A percentile compares a stretch with the other conserved stretches of the same genome.
phyloP scores from a whole-genome alignment of 1,140 invertebrate genomes.

The Drosophila sp. region DNA sequence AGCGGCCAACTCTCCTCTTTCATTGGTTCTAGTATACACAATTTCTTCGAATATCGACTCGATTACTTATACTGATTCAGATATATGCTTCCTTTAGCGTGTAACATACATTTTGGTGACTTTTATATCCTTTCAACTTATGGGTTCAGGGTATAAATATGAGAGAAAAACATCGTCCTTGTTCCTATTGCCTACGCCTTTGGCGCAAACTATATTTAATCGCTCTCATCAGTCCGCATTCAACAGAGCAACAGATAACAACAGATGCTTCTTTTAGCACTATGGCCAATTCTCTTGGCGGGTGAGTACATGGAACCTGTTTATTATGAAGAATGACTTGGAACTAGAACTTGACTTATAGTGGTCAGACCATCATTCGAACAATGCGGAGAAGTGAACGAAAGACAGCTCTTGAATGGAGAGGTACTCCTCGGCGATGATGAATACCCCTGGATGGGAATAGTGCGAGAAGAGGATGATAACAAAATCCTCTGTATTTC shows the following conservation, averaged over 20 bases:
- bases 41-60: too few relatives aligned
- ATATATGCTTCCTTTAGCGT: too few relatives aligned
- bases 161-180: too few relatives aligned
- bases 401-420: slow-evolving; percentile 19
- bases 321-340: background rate
- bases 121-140: too few relatives aligned
- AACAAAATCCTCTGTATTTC: slow-evolving; percentile 1
- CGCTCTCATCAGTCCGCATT: too few relatives aligned
- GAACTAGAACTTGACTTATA: background rate
- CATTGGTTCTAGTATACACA: too few relatives aligned
- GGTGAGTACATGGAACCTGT: slow-evolving; percentile 12
- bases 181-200: too few relatives aligned
- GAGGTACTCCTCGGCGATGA: slow-evolving; percentile 1
- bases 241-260: background rate
- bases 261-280: background rate
- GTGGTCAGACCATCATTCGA: background rate
- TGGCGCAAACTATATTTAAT: background rate
- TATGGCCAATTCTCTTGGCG: slow-evolving; percentile 3
- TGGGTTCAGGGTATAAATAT: too few relatives aligned
- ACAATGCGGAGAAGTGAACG: slow-evolving; percentile 22
- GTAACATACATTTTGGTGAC: too few relatives aligned
- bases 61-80: too few relatives aligned
- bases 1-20: too few relatives aligned
- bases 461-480: background rate
- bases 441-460: slow-evolving; percentile 36